Percentiles rank a stretch among this genome's conserved stretches.
Conservation (phyloP, 2,888 invertebrate species). For the Salticus scenicus region DNA sequence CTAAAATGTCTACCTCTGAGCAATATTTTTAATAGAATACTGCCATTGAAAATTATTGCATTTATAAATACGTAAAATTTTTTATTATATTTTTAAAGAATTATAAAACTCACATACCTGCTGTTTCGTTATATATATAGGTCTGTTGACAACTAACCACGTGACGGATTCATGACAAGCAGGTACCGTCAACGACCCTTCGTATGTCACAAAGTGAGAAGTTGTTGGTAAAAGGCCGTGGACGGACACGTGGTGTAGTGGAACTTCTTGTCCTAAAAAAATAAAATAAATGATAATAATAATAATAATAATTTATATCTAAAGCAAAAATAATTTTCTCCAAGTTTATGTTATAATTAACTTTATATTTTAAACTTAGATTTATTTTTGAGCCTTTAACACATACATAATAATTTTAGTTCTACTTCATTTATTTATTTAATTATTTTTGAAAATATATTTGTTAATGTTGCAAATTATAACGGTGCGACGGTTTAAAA, state of each 20-base stretch:
- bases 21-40: no score
- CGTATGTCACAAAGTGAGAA: slow-evolving; percentile 98
- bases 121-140: slow-evolving; percentile 90
- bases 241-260: slow-evolving; percentile 89
- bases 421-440: no score
- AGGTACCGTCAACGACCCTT: slow-evolving; percentile 96
- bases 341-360: not conserved
- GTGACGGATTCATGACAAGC: slow-evolving; percentile 99
- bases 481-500: no score
- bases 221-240: slow-evolving; percentile 91
- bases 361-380: no score
- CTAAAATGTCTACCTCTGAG: no score
- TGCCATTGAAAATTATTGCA: no score
- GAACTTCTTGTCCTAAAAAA: slow-evolving; percentile 74
- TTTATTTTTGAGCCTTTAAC: no score
- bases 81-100: no score
- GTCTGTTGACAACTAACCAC: slow-evolving; percentile 98
- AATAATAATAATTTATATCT: not conserved
- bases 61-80: not conserved
- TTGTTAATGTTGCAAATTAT: no score
- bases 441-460: no score
- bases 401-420: no score
- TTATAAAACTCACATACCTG: slow-evolving; percentile 43
- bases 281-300: no score
- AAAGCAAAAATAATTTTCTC: not conserved